Evolutionary conservation across 1,140 invertebrate species (phyloP).

Genomic region (Ceratoteleas bidentatus): DNA sequence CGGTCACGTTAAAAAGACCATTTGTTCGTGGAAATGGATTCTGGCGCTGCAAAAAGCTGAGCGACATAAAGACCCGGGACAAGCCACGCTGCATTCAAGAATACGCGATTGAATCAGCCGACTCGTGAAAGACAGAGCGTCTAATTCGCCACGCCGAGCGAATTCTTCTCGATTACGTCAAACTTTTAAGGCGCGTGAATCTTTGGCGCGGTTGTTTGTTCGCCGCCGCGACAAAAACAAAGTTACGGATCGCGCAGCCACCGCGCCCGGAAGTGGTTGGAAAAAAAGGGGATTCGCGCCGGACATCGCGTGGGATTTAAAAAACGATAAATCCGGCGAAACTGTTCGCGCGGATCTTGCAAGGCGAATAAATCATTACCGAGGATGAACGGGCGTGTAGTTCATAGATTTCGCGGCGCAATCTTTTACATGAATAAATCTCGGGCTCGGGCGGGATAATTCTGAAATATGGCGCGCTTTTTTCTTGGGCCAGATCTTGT

Average conservation of each 20-base stretch:
- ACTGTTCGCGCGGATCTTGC: constrained; percentile 28
- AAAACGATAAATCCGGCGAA: constrained; percentile 35
- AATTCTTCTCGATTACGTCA: constrained; percentile 43
- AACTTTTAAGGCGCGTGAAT: constrained; percentile 12
- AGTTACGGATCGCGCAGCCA: too few relatives aligned
- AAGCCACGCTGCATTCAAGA: constrained; percentile 35
- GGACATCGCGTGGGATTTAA: constrained; percentile 19
- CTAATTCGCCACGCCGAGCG: constrained; percentile 34
- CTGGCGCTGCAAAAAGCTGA: constrained; percentile 32
- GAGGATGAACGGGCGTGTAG: constrained; percentile 44
- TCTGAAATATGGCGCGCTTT: constrained; percentile 37
- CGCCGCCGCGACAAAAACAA: too few relatives aligned
- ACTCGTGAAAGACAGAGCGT: constrained; percentile 43
- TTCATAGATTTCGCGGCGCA: constrained; percentile 38
- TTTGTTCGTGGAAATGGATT: constrained; percentile 52
- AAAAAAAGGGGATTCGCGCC: too few relatives aligned
- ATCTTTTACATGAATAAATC: constrained; percentile 59
- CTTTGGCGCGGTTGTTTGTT: neutral
- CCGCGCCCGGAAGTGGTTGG: too few relatives aligned
- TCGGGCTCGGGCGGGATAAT: constrained; percentile 25
- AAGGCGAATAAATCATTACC: constrained; percentile 45
- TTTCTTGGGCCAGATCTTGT: constrained; percentile 23
- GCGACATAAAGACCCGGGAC: constrained; percentile 30
- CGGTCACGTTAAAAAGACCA: constrained; percentile 54
- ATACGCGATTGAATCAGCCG: constrained; percentile 59